These are phyloP conservation scores for Abrostola tripartita DNA, from an alignment of 2,888 invertebrate genomes.

Conservation along the genomic window DNA sequence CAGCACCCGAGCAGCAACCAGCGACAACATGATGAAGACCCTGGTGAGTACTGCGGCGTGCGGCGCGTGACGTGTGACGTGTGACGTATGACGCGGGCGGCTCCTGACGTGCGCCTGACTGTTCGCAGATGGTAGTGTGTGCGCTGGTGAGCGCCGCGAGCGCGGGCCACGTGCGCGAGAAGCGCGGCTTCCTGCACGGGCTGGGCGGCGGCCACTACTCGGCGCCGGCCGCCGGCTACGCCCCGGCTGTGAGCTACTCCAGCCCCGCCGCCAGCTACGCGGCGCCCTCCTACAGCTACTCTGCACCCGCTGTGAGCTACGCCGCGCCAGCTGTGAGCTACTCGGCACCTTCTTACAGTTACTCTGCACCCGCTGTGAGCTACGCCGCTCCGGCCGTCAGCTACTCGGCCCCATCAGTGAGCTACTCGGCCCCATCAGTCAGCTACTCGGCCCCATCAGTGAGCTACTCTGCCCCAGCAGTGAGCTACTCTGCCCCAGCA, in stretches of 20 bases:
- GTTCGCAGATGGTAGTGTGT: slow-evolving; percentile 56
- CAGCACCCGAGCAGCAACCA: slow-evolving; percentile 6
- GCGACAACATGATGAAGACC: slow-evolving; percentile 20
- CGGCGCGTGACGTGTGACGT: slow-evolving; percentile 8
- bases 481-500: slow-evolving; percentile 3
- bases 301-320: slow-evolving; percentile 12
- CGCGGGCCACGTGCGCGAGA: slow-evolving; percentile 57
- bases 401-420: slow-evolving; percentile 7
- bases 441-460: slow-evolving; percentile 7
- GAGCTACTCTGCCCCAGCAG: background rate
- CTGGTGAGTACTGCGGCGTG: slow-evolving; percentile 34
- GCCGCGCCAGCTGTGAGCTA: slow-evolving; percentile 36
- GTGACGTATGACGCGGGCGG: background rate
- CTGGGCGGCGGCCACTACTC: slow-evolving; percentile 24
- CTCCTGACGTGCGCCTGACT: background rate
- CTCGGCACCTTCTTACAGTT: slow-evolving; percentile 37
- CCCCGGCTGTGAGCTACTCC: slow-evolving; percentile 28
- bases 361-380: slow-evolving; percentile 18
- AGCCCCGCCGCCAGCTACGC: slow-evolving; percentile 26
- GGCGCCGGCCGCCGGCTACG: slow-evolving; percentile 23
- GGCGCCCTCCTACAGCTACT: slow-evolving; percentile 30
- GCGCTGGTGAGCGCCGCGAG: slow-evolving; percentile 58
- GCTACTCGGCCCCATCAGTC: slow-evolving; percentile 13
- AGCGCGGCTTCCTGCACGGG: slow-evolving; percentile 61
- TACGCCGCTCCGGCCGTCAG: slow-evolving; percentile 13